Percentiles rank a stretch among this genome's conserved stretches.
These are phyloP conservation scores for Tineola bisselliella DNA, from an alignment of 2,888 invertebrate genomes.

Conservation along the genomic window DNA sequence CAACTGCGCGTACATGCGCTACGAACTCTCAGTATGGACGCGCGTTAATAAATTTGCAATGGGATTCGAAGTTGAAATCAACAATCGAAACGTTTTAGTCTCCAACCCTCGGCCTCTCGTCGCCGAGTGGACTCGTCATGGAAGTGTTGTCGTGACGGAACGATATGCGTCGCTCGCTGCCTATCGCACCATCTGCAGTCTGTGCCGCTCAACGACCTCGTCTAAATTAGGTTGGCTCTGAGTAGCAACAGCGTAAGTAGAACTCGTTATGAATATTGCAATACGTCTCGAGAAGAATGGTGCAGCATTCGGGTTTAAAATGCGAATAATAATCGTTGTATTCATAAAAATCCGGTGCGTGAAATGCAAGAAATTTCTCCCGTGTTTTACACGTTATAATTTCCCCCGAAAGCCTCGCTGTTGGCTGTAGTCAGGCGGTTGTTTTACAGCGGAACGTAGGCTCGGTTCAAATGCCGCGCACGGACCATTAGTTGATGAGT, in stretches of 20 bases:
- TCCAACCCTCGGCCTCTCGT: slow-evolving; percentile 31
- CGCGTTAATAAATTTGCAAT: slow-evolving; percentile 65
- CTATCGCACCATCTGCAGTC: neutral
- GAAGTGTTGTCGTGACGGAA: slow-evolving; percentile 22
- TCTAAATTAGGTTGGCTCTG: neutral
- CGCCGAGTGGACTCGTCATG: slow-evolving; percentile 26
- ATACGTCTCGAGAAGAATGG: slow-evolving; percentile 62
- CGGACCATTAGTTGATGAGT: slow-evolving; percentile 70
- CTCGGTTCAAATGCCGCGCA: slow-evolving; percentile 67
- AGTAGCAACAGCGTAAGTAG: slow-evolving; percentile 36
- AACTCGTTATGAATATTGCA: slow-evolving; percentile 67
- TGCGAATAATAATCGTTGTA: slow-evolving; percentile 65
- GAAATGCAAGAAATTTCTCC: slow-evolving; percentile 57
- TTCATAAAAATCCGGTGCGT: slow-evolving; percentile 65
- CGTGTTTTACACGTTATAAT: slow-evolving; percentile 68
- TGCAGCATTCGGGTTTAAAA: slow-evolving; percentile 64
- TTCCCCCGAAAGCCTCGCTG: slow-evolving; percentile 61
- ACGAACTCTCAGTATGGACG: slow-evolving; percentile 38
- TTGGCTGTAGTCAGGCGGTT: slow-evolving; percentile 34
- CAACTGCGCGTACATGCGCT: slow-evolving; percentile 51
- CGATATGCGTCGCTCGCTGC: slow-evolving; percentile 27
- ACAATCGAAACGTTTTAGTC: slow-evolving; percentile 32
- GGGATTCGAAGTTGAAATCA: slow-evolving; percentile 43
- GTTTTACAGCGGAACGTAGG: slow-evolving; percentile 53
- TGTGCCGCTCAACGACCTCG: neutral